phyloP scores from a whole-genome alignment of 1,140 invertebrate species.

The Coboldia fuscipes region DNA sequence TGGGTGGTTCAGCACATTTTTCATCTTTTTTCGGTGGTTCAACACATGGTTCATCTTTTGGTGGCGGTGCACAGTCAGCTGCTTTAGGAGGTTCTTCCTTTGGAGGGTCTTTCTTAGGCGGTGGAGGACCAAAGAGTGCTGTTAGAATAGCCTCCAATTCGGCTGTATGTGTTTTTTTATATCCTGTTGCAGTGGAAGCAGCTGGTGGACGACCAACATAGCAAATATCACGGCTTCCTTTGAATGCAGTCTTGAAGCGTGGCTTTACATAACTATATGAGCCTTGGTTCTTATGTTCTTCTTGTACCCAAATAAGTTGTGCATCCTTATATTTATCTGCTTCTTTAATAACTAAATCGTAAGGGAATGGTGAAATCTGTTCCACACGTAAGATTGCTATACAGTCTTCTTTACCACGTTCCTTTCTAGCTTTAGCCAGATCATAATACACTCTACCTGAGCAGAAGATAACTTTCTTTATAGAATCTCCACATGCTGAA shows the following conservation, averaged over 20 bases:
- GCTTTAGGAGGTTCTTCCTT: not conserved
- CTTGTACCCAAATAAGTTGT: constrained; percentile 80
- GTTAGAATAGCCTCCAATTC: not conserved
- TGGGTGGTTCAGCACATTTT: too few relatives aligned
- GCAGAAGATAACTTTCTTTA: constrained; percentile 57
- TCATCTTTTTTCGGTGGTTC: too few relatives aligned
- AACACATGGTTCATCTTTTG: not conserved
- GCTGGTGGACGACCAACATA: constrained; percentile 20
- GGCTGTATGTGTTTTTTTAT: not conserved
- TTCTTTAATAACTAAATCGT: constrained; percentile 81
- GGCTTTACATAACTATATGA: constrained; percentile 91
- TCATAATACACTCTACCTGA: constrained; percentile 75
- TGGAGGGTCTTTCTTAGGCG: not conserved
- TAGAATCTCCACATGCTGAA: constrained; percentile 27
- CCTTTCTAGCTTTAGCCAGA: constrained; percentile 38
- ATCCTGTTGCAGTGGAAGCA: not conserved
- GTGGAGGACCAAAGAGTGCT: not conserved
- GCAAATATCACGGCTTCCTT: constrained; percentile 35
- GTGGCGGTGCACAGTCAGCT: not conserved
- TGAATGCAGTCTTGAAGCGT: constrained; percentile 63
- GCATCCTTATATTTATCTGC: constrained; percentile 82
- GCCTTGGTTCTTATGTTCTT: constrained; percentile 98
- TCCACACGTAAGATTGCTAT: constrained; percentile 65
- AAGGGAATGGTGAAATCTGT: constrained; percentile 88
- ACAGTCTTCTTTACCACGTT: constrained; percentile 37